Percentiles rank a stretch among this genome's conserved stretches.
These are phyloP conservation scores for Amblyjoppa proteus DNA, from an alignment of 2,888 invertebrate species.

Conservation along the genomic window DNA sequence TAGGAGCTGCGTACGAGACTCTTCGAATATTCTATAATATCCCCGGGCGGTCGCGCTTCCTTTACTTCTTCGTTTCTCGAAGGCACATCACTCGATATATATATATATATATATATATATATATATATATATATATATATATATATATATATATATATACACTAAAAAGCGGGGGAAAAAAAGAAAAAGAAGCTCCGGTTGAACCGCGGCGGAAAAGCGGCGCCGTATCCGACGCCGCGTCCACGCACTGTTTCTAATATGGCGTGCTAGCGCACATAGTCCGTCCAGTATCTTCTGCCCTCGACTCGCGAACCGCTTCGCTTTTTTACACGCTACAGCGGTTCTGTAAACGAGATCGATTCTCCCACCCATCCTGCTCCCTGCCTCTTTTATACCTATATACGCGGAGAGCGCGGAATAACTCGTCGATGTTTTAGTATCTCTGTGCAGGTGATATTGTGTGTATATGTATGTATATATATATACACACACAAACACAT, in stretches of 20 bases:
- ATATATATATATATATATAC: background rate
- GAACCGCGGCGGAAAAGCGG: slow-evolving; percentile 75
- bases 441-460: slow-evolving; percentile 8
- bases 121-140: too few relatives aligned
- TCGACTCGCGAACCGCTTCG: slow-evolving; percentile 59
- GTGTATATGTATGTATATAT: background rate
- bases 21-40: slow-evolving; percentile 21
- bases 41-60: slow-evolving; percentile 1
- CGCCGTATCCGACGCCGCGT: slow-evolving; percentile 77
- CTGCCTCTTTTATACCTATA: background rate
- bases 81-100: slow-evolving; percentile 33
- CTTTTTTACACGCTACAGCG: slow-evolving; percentile 68
- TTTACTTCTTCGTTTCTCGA: slow-evolving; percentile 5
- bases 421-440: slow-evolving; percentile 36
- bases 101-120: background rate
- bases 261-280: slow-evolving; percentile 55
- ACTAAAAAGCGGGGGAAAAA: slow-evolving; percentile 32
- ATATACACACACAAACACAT: too few relatives aligned
- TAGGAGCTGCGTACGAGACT: background rate
- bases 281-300: slow-evolving; percentile 44
- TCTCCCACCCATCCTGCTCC: slow-evolving; percentile 32
- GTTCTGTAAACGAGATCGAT: slow-evolving; percentile 71
- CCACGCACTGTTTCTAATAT: slow-evolving; percentile 74
- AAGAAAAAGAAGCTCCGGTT: slow-evolving; percentile 64
- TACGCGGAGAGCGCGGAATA: slow-evolving; percentile 41